These are phyloP conservation scores for Mormyrops attenuatus DNA, from an alignment of 2,797 vertebrate species.

Conservation along the genomic window DNA sequence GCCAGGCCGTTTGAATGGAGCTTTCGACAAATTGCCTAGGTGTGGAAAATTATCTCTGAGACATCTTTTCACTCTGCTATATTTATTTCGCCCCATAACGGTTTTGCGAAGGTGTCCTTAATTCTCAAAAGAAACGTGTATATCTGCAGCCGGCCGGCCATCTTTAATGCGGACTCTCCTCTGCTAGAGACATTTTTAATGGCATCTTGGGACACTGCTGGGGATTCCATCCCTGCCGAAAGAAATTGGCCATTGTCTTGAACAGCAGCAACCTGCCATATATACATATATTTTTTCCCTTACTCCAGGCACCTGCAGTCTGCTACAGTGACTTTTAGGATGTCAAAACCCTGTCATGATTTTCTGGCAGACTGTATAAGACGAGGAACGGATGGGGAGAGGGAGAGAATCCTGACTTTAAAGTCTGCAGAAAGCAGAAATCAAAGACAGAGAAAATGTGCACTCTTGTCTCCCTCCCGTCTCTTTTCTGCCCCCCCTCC, in stretches of 20 bases:
- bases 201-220: slow-evolving; percentile 57
- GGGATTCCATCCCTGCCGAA: slow-evolving; percentile 66
- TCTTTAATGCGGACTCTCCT: slow-evolving; percentile 46
- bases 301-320: slow-evolving; percentile 54
- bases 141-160: slow-evolving; percentile 2
- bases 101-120: background rate
- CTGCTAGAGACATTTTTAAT: slow-evolving; percentile 57
- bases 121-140: background rate
- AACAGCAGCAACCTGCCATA: slow-evolving; percentile 39
- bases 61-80: background rate
- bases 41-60: background rate
- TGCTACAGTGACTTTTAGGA: slow-evolving; percentile 59
- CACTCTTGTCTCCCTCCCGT: slow-evolving; percentile 38
- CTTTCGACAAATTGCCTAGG: background rate
- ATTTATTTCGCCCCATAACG: background rate
- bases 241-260: slow-evolving; percentile 61
- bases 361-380: slow-evolving; percentile 52
- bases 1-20: background rate
- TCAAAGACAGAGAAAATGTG: slow-evolving; percentile 44
- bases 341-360: slow-evolving; percentile 54
- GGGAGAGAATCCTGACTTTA: slow-evolving; percentile 16
- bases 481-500: slow-evolving; percentile 32
- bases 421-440: slow-evolving; percentile 34
- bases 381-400: slow-evolving; percentile 33
- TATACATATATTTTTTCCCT: slow-evolving; percentile 39